Conservation (phyloP, 2,888 invertebrate species). For the Cryptocephalus primarius region DNA sequence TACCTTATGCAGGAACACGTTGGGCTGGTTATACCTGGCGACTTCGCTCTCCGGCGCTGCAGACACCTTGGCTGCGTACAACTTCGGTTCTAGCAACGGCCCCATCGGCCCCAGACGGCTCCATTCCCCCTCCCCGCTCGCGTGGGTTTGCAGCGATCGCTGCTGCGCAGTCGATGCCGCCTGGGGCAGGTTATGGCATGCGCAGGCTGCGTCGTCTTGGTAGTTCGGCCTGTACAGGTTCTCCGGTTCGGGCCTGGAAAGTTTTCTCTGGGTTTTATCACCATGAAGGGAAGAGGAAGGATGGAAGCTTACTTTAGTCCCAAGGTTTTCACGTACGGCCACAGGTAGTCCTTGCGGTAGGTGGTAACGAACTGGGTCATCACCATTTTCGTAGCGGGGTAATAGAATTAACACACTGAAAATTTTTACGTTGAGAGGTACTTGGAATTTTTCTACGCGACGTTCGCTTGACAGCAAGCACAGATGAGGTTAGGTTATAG, state of each 20-base stretch:
- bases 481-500: too few relatives aligned
- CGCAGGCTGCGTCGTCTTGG: conserved; percentile 31
- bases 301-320: conserved; percentile 26
- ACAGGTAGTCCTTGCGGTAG: conserved; percentile 52
- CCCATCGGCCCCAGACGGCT: conserved; percentile 46
- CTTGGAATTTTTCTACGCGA: too few relatives aligned
- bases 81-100: conserved; percentile 48
- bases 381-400: conserved; percentile 23
- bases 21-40: conserved; percentile 47
- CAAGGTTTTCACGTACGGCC: conserved; percentile 42
- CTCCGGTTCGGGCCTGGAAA: conserved; percentile 39
- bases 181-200: conserved; percentile 22
- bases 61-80: conserved; percentile 47
- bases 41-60: conserved; percentile 45
- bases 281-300: not conserved
- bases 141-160: conserved; percentile 20
- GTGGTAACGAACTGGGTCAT: conserved; percentile 54
- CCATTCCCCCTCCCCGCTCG: conserved; percentile 31
- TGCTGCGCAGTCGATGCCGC: conserved; percentile 9
- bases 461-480: too few relatives aligned
- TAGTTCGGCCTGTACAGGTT: conserved; percentile 38
- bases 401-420: too few relatives aligned
- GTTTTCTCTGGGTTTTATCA: not conserved
- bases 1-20: conserved; percentile 51
- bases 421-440: too few relatives aligned